These are phyloP conservation scores for Aricia artaxerxes DNA, from an alignment of 2,888 invertebrate species.

Conservation along the genomic window DNA sequence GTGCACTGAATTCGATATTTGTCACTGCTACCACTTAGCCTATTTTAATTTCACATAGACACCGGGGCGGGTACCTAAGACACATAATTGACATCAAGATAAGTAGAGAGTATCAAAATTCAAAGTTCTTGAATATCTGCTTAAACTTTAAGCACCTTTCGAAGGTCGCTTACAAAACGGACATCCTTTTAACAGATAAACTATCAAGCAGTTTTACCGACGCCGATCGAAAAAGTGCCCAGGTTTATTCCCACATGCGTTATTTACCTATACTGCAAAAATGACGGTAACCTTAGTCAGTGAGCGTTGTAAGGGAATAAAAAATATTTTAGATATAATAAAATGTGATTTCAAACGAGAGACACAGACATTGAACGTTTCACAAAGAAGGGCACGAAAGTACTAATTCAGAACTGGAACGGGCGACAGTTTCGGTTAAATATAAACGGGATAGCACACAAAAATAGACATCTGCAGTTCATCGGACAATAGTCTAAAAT, in stretches of 20 bases:
- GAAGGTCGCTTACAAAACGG: neutral
- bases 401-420: slow-evolving; percentile 22
- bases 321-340: neutral
- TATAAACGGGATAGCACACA: slow-evolving; percentile 19
- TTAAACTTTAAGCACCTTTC: no score
- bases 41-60: no score
- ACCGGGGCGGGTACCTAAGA: no score
- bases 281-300: neutral
- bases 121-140: no score
- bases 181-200: no score
- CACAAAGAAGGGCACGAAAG: slow-evolving; percentile 26
- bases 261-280: neutral
- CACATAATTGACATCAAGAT: no score
- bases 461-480: slow-evolving; percentile 25
- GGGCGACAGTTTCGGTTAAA: slow-evolving; percentile 30
- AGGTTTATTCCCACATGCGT: no score
- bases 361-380: slow-evolving; percentile 4
- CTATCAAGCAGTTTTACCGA: neutral
- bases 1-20: no score
- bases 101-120: no score
- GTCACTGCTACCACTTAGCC: no score
- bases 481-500: slow-evolving; percentile 11
- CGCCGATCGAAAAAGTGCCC: neutral
- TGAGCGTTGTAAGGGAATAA: neutral
- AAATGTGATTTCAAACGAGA: neutral